Base-by-base conservation (phyloP, 2,888 invertebrate species). In the Mycalesis mineus region DNA sequence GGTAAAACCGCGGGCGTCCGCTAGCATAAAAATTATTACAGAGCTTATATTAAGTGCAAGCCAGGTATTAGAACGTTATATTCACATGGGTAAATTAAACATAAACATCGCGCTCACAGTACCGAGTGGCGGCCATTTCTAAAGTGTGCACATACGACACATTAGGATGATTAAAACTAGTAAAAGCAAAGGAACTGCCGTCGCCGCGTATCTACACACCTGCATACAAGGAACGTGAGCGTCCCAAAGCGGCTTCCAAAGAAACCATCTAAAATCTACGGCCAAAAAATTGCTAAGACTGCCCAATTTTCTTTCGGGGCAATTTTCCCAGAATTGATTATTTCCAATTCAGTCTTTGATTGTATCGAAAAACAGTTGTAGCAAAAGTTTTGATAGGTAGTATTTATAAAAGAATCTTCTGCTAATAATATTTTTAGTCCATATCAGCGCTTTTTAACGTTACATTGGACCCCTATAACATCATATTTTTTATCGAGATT, bases 161-260 rank as follows among this genome's bases (percentile, higher is more conserved):
- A 88, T 88, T 88, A 88, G 87, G 78, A 75, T 86, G 87, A 88
- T 88, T 88, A 84, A 87, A 88, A 87, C 74, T 81, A 79, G 78
- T 77, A 81, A 84, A 84, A 80, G 84, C 81, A 79, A 79, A 81
- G 80, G 78, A 80, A 73, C 68, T 60, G 67, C 64, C 67, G 68
- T 62, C 64, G 63, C 66, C 62, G 57, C 62, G 53, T 62, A 58
- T 59, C 47, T 58, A 60, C 60, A 63, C 60, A 65, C 56, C 60
- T 62, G 40, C 17, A 42, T 61, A 60, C 60, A 54, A 58, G 51
- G 61, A 60, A 58, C 28, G 33, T 47, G 53, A 55, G 59, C 44
- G 40, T 52, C 48, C 22, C 29, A 54, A 59, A 63, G 44, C 37
- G 47, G 50, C 51, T 50, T 52, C 2, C 44, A 44, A 39, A 37